Evolutionary conservation across 2,113 vertebrate species (phyloP).

Genomic region (Plestiodon gilberti): DNA sequence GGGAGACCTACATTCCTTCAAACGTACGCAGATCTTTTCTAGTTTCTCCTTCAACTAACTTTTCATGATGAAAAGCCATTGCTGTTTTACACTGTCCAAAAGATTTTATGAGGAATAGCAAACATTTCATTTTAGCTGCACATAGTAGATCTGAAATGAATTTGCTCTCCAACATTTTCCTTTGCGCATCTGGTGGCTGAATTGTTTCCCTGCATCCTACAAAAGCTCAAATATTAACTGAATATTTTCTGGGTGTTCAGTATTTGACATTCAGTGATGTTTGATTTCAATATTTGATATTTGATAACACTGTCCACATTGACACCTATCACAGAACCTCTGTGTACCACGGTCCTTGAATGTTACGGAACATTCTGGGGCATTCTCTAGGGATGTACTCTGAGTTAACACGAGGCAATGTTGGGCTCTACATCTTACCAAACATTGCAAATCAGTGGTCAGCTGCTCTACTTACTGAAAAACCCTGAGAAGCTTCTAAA

Average conservation of each 20-base stretch:
- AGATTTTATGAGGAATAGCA: neutral
- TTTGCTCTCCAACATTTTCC: neutral
- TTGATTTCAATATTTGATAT: neutral
- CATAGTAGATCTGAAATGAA: neutral
- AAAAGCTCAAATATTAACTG: neutral
- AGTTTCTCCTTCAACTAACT: neutral
- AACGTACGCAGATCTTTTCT: neutral
- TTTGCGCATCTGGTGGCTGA: neutral
- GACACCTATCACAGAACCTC: neutral
- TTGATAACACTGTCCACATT: neutral
- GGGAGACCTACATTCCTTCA: neutral
- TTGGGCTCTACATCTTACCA: neutral
- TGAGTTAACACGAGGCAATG: neutral
- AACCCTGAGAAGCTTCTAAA: neutral
- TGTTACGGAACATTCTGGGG: neutral
- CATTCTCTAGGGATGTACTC: neutral
- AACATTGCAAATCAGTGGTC: neutral
- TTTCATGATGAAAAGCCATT: neutral
- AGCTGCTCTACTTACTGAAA: neutral
- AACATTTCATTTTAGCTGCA: neutral
- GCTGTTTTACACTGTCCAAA: neutral
- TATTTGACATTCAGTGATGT: neutral
- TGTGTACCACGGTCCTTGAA: neutral
- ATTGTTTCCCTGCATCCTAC: neutral
- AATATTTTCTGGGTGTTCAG: neutral